Evolutionary conservation across 2,888 invertebrate species (phyloP), one percentile per base, ranked within the genome.

Genomic region (Parochlus steinenii): DNA sequence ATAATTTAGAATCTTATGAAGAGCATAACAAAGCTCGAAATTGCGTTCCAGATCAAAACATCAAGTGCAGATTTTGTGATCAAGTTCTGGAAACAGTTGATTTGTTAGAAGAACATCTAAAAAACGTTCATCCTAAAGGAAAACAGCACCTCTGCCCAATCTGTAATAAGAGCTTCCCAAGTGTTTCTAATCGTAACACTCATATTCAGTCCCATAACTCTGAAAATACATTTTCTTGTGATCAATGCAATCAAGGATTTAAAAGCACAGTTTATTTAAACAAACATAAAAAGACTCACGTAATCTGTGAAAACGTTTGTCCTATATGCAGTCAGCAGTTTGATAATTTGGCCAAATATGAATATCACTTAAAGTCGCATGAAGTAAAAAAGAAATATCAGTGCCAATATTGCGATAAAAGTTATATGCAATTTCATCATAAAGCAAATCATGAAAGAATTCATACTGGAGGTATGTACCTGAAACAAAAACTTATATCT

Each of bases 401-500:
- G 31, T 43, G 43, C 23, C 38, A 39, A 31, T 43, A 28, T 17
- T 43, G 43, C 31, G 40, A 41, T 17, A 41, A 40, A 27, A 40
- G 41, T 6, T 43, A 41, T 25, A 36, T 41, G 32, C 43, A 43
- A 17, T 39, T 38, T 18, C 41, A 43, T 34, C 41, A 41, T 18
- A 16, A 40, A 20, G 5, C 38, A n/a, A 39, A 40, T 27, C 43
- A 43, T 29, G 43, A 43, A 31, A 31, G 40, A 14, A 38, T 37
- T 8, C 43, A 43, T 27, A 43, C 43, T 1, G 41, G 41, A 4
- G 15, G n/a, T n/a, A n/a, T n/a, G n/a, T n/a, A n/a, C n/a, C n/a
- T n/a, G n/a, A n/a, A n/a, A n/a, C n/a, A n/a, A n/a, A n/a, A n/a
- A n/a, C n/a, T n/a, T n/a, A n/a, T n/a, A n/a, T n/a, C n/a, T n/a